Base-by-base conservation (phyloP, 1,140 invertebrate genomes). In the Archivesica marissinica region DNA sequence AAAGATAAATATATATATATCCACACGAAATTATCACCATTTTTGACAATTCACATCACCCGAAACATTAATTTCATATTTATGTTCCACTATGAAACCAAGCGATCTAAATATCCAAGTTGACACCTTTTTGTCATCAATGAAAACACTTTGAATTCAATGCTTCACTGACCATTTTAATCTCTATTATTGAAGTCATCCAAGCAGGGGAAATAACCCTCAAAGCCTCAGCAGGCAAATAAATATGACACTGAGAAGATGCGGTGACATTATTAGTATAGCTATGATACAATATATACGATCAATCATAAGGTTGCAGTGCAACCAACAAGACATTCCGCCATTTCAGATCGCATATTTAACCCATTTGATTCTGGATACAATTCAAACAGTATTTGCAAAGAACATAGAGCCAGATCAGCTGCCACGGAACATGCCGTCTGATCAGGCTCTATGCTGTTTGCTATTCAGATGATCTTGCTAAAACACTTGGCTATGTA, bases 91-190 rank as follows among this genome's bases (percentile, higher is more conserved):
- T 33, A 35, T 15, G 33, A 59, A 64, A 64, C 20, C 59, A 15
- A 28, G 25, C 35, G 20, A 50, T 50, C 41, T 33, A 9, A 20
- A 44, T 20, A 28, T 72, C 39, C 41, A 25, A 47, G 25, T 9
- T 70, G 39, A 47, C 66, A 70, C 23, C 41, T 47, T 70, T 70
- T 44, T 52, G 68, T 33, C 68, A 72, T 44, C 25, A 72, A 72
- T 28, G 41, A 72, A 64, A 72, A 72, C 68, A 72, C 68, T 72
- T 72, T 50, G 28, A 72, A 72, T 30, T 72, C 23, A 47, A 72
- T 72, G 68, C 68, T 47, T 72, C 68, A 41, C 28, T 72, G 41
- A 72, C 38, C 68, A 11, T 50, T 72, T 72, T 44, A 72, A 33
- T 44, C 68, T 72, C 41, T 64, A 23, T 33, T 15, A 72, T 11